Conservation (phyloP, 2,888 invertebrate species). For the Latrodectus elegans region DNA sequence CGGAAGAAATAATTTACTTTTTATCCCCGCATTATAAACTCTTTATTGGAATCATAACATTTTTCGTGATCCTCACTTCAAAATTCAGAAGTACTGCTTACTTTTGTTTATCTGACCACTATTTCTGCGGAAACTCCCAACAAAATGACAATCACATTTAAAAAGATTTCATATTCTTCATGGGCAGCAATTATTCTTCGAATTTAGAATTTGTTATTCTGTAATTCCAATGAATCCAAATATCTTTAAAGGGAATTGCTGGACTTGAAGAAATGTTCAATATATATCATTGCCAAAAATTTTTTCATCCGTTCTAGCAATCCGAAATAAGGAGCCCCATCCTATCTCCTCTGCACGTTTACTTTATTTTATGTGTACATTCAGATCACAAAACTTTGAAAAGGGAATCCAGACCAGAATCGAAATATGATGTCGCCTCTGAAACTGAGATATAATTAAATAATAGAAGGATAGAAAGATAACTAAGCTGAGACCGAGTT, state of each 20-base stretch:
- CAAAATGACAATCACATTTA: conserved; percentile 16
- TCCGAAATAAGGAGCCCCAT: conserved; percentile 30
- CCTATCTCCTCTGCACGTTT: conserved; percentile 4
- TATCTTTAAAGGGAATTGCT: conserved; percentile 45
- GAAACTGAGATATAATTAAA: conserved; percentile 49
- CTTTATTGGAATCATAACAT: background rate
- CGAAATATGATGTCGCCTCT: conserved; percentile 66
- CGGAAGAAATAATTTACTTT: background rate
- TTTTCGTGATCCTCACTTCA: background rate
- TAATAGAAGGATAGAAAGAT: conserved; percentile 39
- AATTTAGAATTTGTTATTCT: conserved; percentile 45
- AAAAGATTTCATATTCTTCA: conserved; percentile 30
- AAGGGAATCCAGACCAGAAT: conserved; percentile 68
- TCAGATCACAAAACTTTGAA: conserved; percentile 60
- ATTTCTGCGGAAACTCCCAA: background rate
- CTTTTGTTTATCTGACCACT: background rate
- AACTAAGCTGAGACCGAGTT: conserved; percentile 33
- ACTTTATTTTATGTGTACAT: conserved; percentile 25
- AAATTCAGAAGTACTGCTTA: background rate
- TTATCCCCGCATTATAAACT: background rate
- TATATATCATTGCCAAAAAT: conserved; percentile 64
- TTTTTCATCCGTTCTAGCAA: conserved; percentile 52
- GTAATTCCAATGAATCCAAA: conserved; percentile 60
- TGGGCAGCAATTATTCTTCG: conserved; percentile 28
- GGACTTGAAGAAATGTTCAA: conserved; percentile 46